Evolutionary conservation across 2,888 invertebrate genomes (phyloP).

Genomic region (Pollenia labialis): DNA sequence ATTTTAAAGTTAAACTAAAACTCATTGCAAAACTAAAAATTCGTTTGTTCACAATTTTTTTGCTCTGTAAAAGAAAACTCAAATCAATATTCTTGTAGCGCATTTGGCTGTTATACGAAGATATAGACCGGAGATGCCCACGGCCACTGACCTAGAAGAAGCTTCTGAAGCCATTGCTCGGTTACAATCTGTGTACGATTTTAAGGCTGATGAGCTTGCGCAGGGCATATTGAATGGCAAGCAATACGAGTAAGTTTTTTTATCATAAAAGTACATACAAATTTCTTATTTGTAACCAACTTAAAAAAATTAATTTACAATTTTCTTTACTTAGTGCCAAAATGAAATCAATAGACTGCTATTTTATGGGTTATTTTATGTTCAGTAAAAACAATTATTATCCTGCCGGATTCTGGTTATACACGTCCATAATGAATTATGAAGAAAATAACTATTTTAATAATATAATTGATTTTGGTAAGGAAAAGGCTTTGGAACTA

Average conservation of each 20-base stretch:
- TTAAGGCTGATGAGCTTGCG: conserved; percentile 92
- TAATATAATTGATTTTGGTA: conserved; percentile 57
- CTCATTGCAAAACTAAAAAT: no score
- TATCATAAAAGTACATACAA: no score
- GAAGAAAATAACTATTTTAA: conserved; percentile 36
- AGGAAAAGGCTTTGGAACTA: conserved; percentile 74
- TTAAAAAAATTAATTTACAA: no score
- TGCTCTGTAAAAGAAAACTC: no score
- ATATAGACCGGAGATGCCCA: conserved; percentile 85
- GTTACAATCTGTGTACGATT: conserved; percentile 94
- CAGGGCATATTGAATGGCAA: conserved; percentile 92
- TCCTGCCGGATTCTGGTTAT: conserved; percentile 78
- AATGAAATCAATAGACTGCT: conserved; percentile 77
- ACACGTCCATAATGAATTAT: conserved; percentile 74
- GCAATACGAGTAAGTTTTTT: conserved; percentile 87
- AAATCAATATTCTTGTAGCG: neutral
- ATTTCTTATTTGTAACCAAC: no score
- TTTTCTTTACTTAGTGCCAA: conserved; percentile 74
- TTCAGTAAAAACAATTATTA: conserved; percentile 70
- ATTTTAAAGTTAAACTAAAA: no score
- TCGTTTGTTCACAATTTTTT: no score
- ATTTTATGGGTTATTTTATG: conserved; percentile 77
- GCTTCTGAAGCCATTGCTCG: conserved; percentile 96
- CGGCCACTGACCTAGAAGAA: conserved; percentile 94
- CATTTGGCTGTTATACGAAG: conserved; percentile 58